These are phyloP conservation scores for Gambusia affinis DNA, from an alignment of 2,113 vertebrate species.

Conservation along the genomic window DNA sequence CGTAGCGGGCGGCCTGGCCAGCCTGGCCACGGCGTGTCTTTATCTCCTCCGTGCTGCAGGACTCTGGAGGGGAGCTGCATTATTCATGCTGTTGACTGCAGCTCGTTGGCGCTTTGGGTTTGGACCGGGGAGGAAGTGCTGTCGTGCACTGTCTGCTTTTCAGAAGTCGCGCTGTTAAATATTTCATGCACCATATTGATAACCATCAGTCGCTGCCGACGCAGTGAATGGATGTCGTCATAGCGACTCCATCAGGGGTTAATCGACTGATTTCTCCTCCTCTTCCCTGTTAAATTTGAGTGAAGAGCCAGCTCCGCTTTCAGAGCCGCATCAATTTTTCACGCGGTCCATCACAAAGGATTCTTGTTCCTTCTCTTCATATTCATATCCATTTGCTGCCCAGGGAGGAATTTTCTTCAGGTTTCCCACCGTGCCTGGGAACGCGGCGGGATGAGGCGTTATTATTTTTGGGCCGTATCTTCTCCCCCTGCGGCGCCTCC, in stretches of 20 bases:
- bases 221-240: neutral
- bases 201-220: neutral
- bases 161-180: neutral
- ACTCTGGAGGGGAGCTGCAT: slow-evolving; percentile 73
- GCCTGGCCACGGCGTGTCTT: too few species aligned
- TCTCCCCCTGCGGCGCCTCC: slow-evolving; percentile 39
- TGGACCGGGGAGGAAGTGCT: slow-evolving; percentile 42
- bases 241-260: too few species aligned
- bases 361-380: slow-evolving; percentile 58
- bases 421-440: slow-evolving; percentile 55
- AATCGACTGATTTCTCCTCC: too few species aligned
- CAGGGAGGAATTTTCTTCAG: slow-evolving; percentile 38
- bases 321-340: slow-evolving; percentile 72
- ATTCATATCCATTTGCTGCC: slow-evolving; percentile 62
- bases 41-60: slow-evolving; percentile 53
- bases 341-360: slow-evolving; percentile 62
- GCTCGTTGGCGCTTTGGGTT: slow-evolving; percentile 63
- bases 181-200: neutral
- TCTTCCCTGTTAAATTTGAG: neutral
- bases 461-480: slow-evolving; percentile 69
- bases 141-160: slow-evolving; percentile 18
- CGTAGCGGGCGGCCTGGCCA: too few species aligned
- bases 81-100: slow-evolving; percentile 79
- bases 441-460: slow-evolving; percentile 54
- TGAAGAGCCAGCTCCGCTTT: slow-evolving; percentile 30